Base-by-base conservation (phyloP, 1,140 invertebrate genomes). In the Mylabris phalerata region DNA sequence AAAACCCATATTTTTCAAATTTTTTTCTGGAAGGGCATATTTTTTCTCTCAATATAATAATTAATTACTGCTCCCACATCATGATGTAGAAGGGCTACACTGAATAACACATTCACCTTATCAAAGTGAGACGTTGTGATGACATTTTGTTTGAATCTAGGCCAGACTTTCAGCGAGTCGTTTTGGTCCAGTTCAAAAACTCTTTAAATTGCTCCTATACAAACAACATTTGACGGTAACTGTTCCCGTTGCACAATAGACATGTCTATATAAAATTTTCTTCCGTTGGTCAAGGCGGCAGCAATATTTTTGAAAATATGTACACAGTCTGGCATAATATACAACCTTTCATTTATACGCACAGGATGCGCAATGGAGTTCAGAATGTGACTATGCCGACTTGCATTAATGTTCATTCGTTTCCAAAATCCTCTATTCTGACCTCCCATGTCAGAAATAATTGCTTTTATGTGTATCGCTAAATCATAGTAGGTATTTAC, bases 91-190 rank as follows among this genome's bases (percentile, higher is more conserved):
- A n/a, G 13, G 13, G 13, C 13, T 13, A 1, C 13, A 13, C 13
- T 13, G 13, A 52, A 5, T n/a, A 7, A 9, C 27, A 50, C 50
- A 52, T 52, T 52, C 50, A 52, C 43, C 41, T 52, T 52, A 4
- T 52, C 11, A 42, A 52, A 52, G n/a, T 52, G 50, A 41, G 39
- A 40, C 10, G 38, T 40, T 5, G 38, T 13, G 10, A 42, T 9
- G 10, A 52, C 38, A 42, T 27, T 52, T 41, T 52, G 27, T 42
- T 52, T 52, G 3, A 52, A 52, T 39, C 25, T 42, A 10, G 50
- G 50, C 32, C 50, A 52, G 4, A 52, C 2, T 26, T 52, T 52
- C n/a, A n/a, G n/a, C n/a, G n/a, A n/a, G n/a, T n/a, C n/a, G n/a
- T n/a, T n/a, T n/a, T n/a, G n/a, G n/a, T n/a, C n/a, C n/a, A n/a